phyloP scores from a whole-genome alignment of 2,888 invertebrate species.

The Syrista parreyssii region DNA sequence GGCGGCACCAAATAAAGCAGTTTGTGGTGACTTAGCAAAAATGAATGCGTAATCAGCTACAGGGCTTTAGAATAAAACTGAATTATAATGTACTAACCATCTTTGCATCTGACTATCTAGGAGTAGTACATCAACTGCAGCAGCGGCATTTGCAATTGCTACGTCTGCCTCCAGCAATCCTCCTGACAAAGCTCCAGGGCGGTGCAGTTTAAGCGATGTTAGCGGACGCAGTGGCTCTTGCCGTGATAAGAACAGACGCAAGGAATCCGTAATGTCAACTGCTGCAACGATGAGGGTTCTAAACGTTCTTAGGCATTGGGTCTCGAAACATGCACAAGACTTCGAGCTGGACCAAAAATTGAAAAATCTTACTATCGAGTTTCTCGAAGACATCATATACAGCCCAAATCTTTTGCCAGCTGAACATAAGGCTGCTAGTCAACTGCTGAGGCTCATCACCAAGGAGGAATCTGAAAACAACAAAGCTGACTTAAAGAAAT shows the following conservation, averaged over 20 bases:
- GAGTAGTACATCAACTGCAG: slow-evolving; percentile 88
- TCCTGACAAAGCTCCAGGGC: slow-evolving; percentile 71
- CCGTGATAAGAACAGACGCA: slow-evolving; percentile 70
- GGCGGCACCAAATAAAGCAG: background rate
- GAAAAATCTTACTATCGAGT: slow-evolving; percentile 83
- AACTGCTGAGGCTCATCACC: slow-evolving; percentile 81
- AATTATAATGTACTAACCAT: background rate
- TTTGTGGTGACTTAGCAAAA: background rate
- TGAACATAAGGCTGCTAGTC: slow-evolving; percentile 89
- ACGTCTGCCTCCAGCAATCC: slow-evolving; percentile 90
- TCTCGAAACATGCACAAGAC: slow-evolving; percentile 90
- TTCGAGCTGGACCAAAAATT: slow-evolving; percentile 83
- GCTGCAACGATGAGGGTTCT: slow-evolving; percentile 95
- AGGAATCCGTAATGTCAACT: slow-evolving; percentile 86
- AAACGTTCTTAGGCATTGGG: slow-evolving; percentile 92
- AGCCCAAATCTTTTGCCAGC: slow-evolving; percentile 86
- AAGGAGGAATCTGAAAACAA: slow-evolving; percentile 77
- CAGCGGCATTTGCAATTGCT: slow-evolving; percentile 91
- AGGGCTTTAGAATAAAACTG: background rate
- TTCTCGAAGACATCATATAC: slow-evolving; percentile 88
- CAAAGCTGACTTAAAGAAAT: slow-evolving; percentile 76
- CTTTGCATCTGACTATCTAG: slow-evolving; percentile 61
- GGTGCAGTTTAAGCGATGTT: slow-evolving; percentile 36
- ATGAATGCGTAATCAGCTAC: background rate
- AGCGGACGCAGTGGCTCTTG: slow-evolving; percentile 47